phyloP scores from a whole-genome alignment of 2,113 vertebrate species.

The Jaculus jaculus region DNA sequence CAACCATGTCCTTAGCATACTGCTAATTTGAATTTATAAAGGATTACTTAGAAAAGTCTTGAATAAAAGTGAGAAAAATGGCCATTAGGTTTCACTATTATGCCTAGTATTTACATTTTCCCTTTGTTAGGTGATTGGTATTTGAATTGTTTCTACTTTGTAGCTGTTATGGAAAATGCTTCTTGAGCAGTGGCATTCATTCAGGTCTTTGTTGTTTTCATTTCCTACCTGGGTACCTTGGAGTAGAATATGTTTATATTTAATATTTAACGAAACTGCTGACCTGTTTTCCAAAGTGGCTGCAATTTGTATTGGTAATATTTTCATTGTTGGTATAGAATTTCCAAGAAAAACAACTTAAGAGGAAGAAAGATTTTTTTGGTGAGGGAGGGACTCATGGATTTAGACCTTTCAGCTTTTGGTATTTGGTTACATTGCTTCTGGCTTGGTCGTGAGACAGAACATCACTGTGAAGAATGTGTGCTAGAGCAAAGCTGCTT shows the following conservation, averaged over 20 bases:
- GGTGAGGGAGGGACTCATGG: not conserved
- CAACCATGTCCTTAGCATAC: not conserved
- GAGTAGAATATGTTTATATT: not conserved
- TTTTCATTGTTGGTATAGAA: not conserved
- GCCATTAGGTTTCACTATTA: not conserved
- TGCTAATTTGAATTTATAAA: conserved; percentile 23
- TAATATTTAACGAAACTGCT: not conserved
- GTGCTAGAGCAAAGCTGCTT: not conserved
- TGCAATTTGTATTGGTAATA: not conserved
- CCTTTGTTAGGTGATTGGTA: not conserved
- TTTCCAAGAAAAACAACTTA: not conserved
- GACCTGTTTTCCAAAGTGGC: not conserved
- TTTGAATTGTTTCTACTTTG: not conserved
- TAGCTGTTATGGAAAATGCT: not conserved
- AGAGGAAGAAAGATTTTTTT: not conserved
- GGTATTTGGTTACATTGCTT: not conserved
- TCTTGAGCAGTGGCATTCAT: accelerated
- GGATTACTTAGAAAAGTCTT: not conserved
- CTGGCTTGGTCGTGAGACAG: not conserved
- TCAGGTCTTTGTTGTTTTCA: not conserved
- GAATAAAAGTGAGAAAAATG: not conserved
- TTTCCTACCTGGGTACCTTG: not conserved
- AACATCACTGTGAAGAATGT: no score
- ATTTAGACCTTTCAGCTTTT: not conserved
- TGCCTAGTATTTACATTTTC: not conserved